Base-by-base conservation (phyloP, 2,888 invertebrate species). In the Pammene aurita region DNA sequence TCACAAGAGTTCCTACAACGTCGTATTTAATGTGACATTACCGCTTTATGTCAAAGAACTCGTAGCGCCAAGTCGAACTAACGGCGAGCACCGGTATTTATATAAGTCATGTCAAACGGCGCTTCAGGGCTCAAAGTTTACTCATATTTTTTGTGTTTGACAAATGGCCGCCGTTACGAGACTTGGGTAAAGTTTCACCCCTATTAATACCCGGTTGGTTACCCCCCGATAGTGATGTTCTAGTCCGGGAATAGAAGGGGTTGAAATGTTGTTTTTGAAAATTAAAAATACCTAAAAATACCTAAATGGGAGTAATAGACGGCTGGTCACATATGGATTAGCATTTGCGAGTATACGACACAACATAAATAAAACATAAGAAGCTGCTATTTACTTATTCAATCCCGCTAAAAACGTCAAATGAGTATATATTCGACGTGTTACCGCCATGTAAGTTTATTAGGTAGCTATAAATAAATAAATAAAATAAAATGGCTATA, bases 91-190 rank as follows among this genome's bases (percentile, higher is more conserved):
- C 80, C 72, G 83, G 84, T 86, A 88, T 88, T 87, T 89, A 86
- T 89, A 88, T 85, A 88, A 86, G 84, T 87, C 86, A 82, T 86
- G 88, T 87, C 87, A 84, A 83, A 86, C 86, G 87, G 84, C 84
- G 84, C 84, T 84, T 80, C 84, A 81, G 83, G 84, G 80, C 86
- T 83, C 80, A 85, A 90, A 90, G 86, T 89, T 89, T 80, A 84
- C 81, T 84, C 85, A 89, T 90, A 91, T 88, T 90, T 91, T 91
- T 89, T 88, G 85, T 65, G 72, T 89, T 89, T 91, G 90, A 91
- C 90, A 90, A 91, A 91, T 90, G 87, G 87, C 84, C 82, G 81
- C 83, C 84, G 88, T 88, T 89, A 91, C 86, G 87, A 86, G 85
- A 88, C 88, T 89, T 89, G 80, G 85, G 83, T 80, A 84, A 87